Conservation (phyloP, 2,113 vertebrate genomes). For the Anas platyrhynchos region DNA sequence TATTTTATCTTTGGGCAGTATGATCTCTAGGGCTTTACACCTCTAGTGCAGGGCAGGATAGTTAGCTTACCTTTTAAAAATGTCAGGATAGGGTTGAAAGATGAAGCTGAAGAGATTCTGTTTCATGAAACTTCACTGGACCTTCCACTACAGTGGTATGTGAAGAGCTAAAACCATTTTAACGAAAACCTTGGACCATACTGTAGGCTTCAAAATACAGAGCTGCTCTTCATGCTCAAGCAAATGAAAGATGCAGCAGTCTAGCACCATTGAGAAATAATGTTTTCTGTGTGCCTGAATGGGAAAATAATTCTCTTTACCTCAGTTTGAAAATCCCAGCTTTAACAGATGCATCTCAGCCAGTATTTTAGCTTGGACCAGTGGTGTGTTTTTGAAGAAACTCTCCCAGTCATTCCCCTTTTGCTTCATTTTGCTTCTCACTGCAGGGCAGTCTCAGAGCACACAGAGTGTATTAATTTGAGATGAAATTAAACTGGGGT, state of each 20-base stretch:
- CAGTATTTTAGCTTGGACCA: not conserved
- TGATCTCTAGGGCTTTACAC: not conserved
- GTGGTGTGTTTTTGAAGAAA: not conserved
- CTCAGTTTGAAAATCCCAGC: not conserved
- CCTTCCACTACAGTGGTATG: not conserved
- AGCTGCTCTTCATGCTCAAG: not conserved
- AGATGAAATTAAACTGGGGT: not conserved
- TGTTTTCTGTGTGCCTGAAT: not conserved
- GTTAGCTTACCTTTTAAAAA: not conserved
- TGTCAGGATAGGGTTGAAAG: not conserved
- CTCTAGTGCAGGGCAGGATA: not conserved
- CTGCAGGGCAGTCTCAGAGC: not conserved
- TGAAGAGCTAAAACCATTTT: not conserved
- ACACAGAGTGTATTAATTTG: not conserved
- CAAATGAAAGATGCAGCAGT: not conserved
- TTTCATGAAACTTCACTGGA: not conserved
- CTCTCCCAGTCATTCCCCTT: not conserved
- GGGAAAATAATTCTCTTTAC: not conserved
- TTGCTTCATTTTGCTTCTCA: not conserved
- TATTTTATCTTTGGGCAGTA: not conserved
- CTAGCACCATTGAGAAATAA: not conserved
- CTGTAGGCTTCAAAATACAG: not conserved
- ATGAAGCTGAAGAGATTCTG: not conserved
- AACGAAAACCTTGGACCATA: not conserved
- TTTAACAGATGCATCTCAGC: not conserved